A percentile compares a stretch with the other conserved stretches of the same genome.
These are phyloP conservation scores for Caenorhabditis doughertyi DNA, from an alignment of 2,888 invertebrate genomes.

Conservation along the genomic window DNA sequence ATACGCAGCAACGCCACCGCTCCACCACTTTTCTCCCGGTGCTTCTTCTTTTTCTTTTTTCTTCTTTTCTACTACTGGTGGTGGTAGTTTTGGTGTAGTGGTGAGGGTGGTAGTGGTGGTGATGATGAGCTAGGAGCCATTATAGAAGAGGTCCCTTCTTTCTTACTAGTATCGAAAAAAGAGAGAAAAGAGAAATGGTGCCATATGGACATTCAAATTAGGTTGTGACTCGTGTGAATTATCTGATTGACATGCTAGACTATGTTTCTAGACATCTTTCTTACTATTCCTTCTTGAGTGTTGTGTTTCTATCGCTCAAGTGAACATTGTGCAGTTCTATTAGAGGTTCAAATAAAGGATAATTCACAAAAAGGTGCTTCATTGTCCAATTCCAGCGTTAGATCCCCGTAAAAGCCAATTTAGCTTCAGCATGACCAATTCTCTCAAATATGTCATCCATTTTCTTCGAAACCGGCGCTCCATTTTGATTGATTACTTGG, in stretches of 20 bases:
- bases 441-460: constrained; percentile 22
- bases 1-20: constrained; percentile 45
- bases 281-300: neutral
- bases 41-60: constrained; percentile 33
- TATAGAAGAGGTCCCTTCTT: constrained; percentile 41
- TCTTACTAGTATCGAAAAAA: constrained; percentile 3
- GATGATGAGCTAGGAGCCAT: constrained; percentile 59
- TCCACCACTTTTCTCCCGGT: constrained; percentile 32
- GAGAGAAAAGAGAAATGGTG: constrained; percentile 12
- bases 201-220: constrained; percentile 34
- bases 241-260: constrained; percentile 42
- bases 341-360: neutral
- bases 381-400: no score
- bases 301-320: neutral
- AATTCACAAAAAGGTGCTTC: neutral
- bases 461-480: constrained; percentile 7
- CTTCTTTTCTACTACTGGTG: constrained; percentile 23
- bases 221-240: constrained; percentile 36
- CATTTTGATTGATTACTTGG: constrained; percentile 52
- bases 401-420: neutral
- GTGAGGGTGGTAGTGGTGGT: constrained; percentile 36
- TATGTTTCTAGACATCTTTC: neutral
- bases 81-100: constrained; percentile 20
- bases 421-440: neutral
- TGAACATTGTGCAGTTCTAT: no score